Evolutionary conservation across 1,140 invertebrate genomes (phyloP).

Genomic region (Ostrea denselamellosa): DNA sequence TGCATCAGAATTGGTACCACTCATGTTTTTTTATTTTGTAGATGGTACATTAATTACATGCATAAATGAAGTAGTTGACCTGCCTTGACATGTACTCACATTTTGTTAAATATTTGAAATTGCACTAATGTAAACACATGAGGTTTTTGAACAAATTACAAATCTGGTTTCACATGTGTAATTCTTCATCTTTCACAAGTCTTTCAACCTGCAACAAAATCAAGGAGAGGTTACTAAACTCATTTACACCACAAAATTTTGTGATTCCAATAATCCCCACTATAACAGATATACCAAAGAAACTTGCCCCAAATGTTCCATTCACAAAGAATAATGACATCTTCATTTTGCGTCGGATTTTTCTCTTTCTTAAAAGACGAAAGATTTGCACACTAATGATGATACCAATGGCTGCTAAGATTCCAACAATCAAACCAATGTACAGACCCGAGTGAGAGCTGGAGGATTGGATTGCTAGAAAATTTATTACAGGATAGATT

Average conservation of each 20-base stretch:
- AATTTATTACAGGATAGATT: not conserved
- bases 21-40: too few relatives aligned
- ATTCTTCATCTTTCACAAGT: not conserved
- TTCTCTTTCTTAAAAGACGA: not conserved
- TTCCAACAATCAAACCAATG: not conserved
- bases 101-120: too few relatives aligned
- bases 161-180: not conserved
- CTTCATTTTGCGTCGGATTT: not conserved
- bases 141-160: not conserved
- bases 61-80: too few relatives aligned
- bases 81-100: too few relatives aligned
- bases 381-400: not conserved
- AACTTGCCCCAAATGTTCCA: not conserved
- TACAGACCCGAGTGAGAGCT: not conserved
- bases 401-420: not conserved
- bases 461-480: not conserved
- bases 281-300: not conserved
- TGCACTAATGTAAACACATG: too few relatives aligned
- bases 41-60: too few relatives aligned
- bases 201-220: not conserved
- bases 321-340: constrained; percentile 10
- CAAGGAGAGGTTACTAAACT: too few relatives aligned
- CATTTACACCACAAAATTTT: too few relatives aligned
- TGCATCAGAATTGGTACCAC: too few relatives aligned
- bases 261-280: too few relatives aligned